A percentile compares a stretch with the other conserved stretches of the same genome.
These are phyloP conservation scores for Artemia sinica DNA, from an alignment of 2,888 invertebrate species.

Conservation along the genomic window DNA sequence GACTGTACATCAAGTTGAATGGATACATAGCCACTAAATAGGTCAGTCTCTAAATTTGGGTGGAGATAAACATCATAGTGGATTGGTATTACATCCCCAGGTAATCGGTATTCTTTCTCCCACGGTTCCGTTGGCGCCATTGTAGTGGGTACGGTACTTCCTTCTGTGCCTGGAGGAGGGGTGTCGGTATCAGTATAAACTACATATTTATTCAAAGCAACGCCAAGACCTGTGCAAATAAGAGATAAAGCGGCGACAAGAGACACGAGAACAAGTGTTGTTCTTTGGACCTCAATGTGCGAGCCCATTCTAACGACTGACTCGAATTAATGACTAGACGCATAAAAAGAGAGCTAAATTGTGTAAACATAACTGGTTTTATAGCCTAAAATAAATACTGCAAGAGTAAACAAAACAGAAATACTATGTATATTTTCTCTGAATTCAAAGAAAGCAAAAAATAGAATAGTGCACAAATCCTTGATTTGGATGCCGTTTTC, in stretches of 20 bases:
- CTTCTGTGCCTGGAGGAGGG: neutral
- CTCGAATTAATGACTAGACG: too few relatives aligned
- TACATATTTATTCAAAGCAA: slow-evolving; percentile 9
- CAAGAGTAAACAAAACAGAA: too few relatives aligned
- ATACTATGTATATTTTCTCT: too few relatives aligned
- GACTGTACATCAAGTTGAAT: slow-evolving; percentile 29
- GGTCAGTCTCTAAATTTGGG: slow-evolving; percentile 43
- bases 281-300: neutral
- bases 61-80: slow-evolving; percentile 49
- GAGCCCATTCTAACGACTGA: neutral
- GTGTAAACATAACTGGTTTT: too few relatives aligned
- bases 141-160: slow-evolving; percentile 10
- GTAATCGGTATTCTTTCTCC: slow-evolving; percentile 39
- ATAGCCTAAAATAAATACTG: too few relatives aligned
- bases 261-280: slow-evolving; percentile 5
- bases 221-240: slow-evolving; percentile 8
- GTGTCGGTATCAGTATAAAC: neutral
- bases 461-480: too few relatives aligned
- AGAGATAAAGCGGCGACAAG: slow-evolving; percentile 4
- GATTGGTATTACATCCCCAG: slow-evolving; percentile 41
- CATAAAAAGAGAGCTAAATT: too few relatives aligned
- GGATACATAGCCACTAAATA: slow-evolving; percentile 40
- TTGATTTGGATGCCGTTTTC: too few relatives aligned
- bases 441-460: too few relatives aligned
- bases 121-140: slow-evolving; percentile 23